Evolutionary conservation across 2,113 vertebrate species (phyloP).

Genomic region (Calidris pygmaea): DNA sequence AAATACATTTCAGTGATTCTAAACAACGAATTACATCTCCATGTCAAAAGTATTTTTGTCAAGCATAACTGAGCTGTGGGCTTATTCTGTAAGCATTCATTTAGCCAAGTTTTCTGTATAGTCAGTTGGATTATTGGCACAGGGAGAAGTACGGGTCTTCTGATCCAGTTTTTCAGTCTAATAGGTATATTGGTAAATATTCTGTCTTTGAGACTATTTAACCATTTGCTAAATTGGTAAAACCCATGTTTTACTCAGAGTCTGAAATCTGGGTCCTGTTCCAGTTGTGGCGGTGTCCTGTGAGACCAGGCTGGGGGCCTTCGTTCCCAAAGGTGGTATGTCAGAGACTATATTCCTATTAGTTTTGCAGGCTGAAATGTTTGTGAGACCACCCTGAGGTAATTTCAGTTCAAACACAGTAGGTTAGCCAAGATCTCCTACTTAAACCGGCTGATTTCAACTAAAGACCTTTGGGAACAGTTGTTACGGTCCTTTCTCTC

Average conservation of each 20-base stretch:
- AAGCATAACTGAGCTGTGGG: not conserved
- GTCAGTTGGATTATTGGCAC: not conserved
- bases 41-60: constrained; percentile 22
- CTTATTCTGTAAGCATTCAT: not conserved
- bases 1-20: not conserved
- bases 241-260: not conserved
- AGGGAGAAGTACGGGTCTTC: not conserved
- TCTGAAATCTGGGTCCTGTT: not conserved
- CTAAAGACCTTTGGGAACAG: not conserved
- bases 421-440: not conserved
- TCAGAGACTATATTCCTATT: not conserved
- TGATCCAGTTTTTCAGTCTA: not conserved
- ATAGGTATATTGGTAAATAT: not conserved
- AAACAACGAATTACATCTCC: not conserved
- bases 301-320: not conserved
- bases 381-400: not conserved
- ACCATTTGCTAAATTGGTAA: not conserved
- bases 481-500: not conserved
- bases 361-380: not conserved
- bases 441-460: not conserved
- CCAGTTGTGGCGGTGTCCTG: not conserved
- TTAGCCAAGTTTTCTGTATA: not conserved
- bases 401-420: not conserved
- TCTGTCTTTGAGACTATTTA: not conserved
- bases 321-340: rapidly evolving